Base-by-base conservation (phyloP, 2,888 invertebrate genomes). In the Ochropleura plecta region DNA sequence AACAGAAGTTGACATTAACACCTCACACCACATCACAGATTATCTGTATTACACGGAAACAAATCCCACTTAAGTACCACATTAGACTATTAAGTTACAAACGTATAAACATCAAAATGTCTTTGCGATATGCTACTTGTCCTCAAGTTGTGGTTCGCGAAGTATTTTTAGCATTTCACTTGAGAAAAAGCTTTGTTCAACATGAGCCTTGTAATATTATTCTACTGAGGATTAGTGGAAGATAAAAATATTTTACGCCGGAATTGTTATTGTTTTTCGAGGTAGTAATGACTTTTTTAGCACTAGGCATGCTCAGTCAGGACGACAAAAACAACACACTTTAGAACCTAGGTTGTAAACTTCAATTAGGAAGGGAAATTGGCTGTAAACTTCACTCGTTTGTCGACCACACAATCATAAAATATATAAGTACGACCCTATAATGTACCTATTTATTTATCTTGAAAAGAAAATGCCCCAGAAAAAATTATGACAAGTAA, bases 21-120 rank as follows among this genome's bases (percentile, higher is more conserved):
- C 67, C 14, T 30, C 49, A 60, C 57, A 69, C 84, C 70, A 69
- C 81, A 79, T 76, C 76, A 78, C 66, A 84, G 16, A 30, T 30
- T 30, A 30, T 30, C 30, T 30, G 30, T 30, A 3, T 30, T 3
- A 30, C 30, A 30, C 30, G 40, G 30, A 67, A 70, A 40, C 60
- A 74, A 86, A 75, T 73, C 40, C 62, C 57, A 51, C 74, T 70
- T 51, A 70, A 76, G 60, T 55, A 40, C 57, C n/a, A 65, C 73
- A 69, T 80, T 74, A 75, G 42, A 71, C 40, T 53, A 67, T 75
- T 78, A 59, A 71, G 59, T 70, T 73, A 77, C 73, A 71, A 77
- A 62, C 44, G 12, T 68, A 59, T 44, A n/a, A 44, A 66, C 30
- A 48, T 4, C n/a, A 20, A 30, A 80, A 55, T 74, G 12, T 20